Percentiles rank a stretch among this genome's conserved stretches.
These are phyloP conservation scores for Chiloscyllium punctatum DNA, from an alignment of 2,797 vertebrate species.

Conservation along the genomic window DNA sequence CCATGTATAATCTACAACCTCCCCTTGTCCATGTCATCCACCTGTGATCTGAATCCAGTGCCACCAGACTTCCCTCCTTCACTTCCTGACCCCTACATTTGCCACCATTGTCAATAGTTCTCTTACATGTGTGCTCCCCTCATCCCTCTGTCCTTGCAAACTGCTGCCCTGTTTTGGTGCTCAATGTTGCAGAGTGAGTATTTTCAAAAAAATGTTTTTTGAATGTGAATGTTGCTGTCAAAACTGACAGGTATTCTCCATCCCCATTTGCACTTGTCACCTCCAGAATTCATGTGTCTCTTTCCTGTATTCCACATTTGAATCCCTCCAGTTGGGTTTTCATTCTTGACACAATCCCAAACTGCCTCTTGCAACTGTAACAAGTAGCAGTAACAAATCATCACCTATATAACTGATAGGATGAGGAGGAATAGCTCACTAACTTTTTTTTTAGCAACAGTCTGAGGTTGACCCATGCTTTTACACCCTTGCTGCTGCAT, in stretches of 20 bases:
- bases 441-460: neutral
- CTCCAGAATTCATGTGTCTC: neutral
- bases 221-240: neutral
- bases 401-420: too few relatives aligned
- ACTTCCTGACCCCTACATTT: neutral
- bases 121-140: too few relatives aligned
- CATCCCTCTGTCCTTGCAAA: neutral
- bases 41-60: neutral
- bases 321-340: neutral
- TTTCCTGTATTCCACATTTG: neutral
- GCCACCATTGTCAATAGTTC: neutral
- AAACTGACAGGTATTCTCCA: neutral
- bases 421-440: neutral
- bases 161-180: neutral
- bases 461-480: neutral
- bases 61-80: neutral
- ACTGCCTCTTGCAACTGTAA: neutral
- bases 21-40: neutral
- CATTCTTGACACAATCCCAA: neutral
- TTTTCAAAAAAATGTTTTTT: neutral
- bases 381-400: too few relatives aligned
- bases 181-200: neutral
- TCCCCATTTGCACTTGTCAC: neutral
- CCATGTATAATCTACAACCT: neutral
- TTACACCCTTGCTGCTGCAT: neutral